Percentiles rank a stretch among this genome's conserved stretches.
These are phyloP conservation scores for Myripristis jacobus DNA, from an alignment of 2,797 vertebrate species.

Conservation along the genomic window DNA sequence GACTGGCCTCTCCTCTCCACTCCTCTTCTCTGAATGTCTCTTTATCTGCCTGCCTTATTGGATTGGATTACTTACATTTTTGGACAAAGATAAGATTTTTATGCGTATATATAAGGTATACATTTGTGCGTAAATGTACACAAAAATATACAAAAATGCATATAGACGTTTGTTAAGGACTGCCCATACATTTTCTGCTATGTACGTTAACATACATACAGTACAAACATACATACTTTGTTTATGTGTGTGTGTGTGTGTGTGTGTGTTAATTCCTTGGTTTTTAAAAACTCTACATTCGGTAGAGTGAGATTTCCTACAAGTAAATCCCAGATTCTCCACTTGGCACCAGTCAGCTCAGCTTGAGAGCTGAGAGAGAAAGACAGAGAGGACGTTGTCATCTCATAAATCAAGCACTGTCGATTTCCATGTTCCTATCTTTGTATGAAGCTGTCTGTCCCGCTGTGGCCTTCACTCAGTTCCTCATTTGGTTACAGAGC, in stretches of 20 bases:
- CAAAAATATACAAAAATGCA: conserved; percentile 83
- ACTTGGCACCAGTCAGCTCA: conserved; percentile 84
- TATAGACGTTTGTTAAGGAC: conserved; percentile 78
- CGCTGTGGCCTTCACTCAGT: conserved; percentile 58
- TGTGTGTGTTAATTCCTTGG: conserved; percentile 75
- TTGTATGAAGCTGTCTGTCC: conserved; percentile 81
- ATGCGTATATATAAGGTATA: conserved; percentile 71
- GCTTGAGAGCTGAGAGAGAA: conserved; percentile 72
- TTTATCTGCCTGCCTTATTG: conserved; percentile 80
- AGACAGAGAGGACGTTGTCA: conserved; percentile 73
- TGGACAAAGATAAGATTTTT: conserved; percentile 73
- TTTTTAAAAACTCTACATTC: conserved; percentile 86
- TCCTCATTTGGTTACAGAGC: conserved; percentile 33
- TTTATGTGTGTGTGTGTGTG: conserved; percentile 47
- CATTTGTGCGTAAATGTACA: conserved; percentile 78
- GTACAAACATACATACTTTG: conserved; percentile 78
- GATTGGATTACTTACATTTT: conserved; percentile 70
- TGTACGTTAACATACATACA: conserved; percentile 75
- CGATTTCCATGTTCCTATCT: conserved; percentile 69
- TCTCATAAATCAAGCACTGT: conserved; percentile 59
- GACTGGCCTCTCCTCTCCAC: conserved; percentile 75
- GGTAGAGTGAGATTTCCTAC: conserved; percentile 83
- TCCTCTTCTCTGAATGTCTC: conserved; percentile 77
- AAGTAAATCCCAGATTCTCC: conserved; percentile 76
- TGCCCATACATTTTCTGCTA: conserved; percentile 71